A percentile compares a stretch with the other conserved stretches of the same genome.
These are phyloP conservation scores for Poicephalus meyeri DNA, from an alignment of 2,113 vertebrate genomes.

Conservation along the genomic window DNA sequence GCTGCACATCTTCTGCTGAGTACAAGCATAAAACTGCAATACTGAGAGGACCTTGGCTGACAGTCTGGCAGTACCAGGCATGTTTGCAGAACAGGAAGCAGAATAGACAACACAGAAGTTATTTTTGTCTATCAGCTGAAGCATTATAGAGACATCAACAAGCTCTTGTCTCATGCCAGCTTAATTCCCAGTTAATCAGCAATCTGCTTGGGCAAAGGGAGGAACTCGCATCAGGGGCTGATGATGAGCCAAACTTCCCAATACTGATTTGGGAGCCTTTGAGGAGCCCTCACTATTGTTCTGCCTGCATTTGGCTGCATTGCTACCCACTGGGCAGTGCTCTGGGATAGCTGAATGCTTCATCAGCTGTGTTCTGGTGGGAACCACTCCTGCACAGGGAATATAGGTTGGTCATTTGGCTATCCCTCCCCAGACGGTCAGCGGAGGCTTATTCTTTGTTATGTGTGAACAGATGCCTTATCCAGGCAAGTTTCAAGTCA, in stretches of 20 bases:
- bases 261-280: neutral
- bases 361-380: neutral
- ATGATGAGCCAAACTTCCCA: conserved; percentile 58
- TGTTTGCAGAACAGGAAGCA: conserved; percentile 39
- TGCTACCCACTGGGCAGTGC: neutral
- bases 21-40: neutral
- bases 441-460: neutral
- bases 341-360: neutral
- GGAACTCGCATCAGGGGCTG: conserved; percentile 53
- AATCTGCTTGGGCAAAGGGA: conserved; percentile 63
- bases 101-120: conserved; percentile 34
- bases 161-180: conserved; percentile 65
- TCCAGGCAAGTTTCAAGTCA: neutral
- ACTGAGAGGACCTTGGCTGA: neutral
- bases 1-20: neutral
- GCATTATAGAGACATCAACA: conserved; percentile 68
- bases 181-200: conserved; percentile 70
- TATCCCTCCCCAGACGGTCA: neutral
- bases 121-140: conserved; percentile 65
- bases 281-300: neutral
- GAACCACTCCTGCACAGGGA: neutral
- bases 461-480: neutral
- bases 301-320: neutral
- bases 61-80: conserved; percentile 6
- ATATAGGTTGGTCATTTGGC: neutral